Evolutionary conservation across 2,113 vertebrate species (phyloP).

Genomic region (Antechinus stuartii): DNA sequence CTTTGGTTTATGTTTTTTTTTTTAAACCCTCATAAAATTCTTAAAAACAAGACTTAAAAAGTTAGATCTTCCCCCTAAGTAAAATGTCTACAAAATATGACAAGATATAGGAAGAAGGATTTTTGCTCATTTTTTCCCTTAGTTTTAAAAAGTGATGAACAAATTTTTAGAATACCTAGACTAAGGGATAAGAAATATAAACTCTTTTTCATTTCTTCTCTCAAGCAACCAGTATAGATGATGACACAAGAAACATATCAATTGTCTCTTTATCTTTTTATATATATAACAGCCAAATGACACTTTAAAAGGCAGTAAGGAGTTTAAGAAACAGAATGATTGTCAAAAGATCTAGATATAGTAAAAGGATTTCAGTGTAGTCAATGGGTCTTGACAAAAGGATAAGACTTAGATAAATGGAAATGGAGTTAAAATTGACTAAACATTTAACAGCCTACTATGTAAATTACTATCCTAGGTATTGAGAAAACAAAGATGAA

Average conservation of each 20-base stretch:
- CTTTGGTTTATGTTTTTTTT: background rate
- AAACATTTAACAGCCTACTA: background rate
- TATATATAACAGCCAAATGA: background rate
- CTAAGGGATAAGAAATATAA: background rate
- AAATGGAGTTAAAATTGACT: background rate
- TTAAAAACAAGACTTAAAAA: background rate
- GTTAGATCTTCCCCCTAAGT: background rate
- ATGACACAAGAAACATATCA: background rate
- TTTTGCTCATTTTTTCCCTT: background rate
- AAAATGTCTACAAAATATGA: background rate
- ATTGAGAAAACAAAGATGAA: background rate
- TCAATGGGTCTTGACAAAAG: background rate
- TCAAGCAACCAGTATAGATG: background rate
- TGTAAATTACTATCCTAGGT: background rate
- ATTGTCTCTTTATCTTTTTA: background rate
- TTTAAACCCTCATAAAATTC: background rate
- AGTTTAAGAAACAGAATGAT: background rate
- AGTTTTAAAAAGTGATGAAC: background rate
- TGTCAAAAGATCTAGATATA: too few relatives aligned
- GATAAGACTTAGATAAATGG: background rate
- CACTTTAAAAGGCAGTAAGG: background rate
- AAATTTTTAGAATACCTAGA: background rate
- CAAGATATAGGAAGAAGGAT: background rate
- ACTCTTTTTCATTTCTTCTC: background rate
- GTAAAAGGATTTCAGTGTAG: background rate